Percentiles rank a stretch among this genome's conserved stretches.
These are phyloP conservation scores for Pipra filicauda DNA, from an alignment of 2,113 vertebrate species.

Conservation along the genomic window DNA sequence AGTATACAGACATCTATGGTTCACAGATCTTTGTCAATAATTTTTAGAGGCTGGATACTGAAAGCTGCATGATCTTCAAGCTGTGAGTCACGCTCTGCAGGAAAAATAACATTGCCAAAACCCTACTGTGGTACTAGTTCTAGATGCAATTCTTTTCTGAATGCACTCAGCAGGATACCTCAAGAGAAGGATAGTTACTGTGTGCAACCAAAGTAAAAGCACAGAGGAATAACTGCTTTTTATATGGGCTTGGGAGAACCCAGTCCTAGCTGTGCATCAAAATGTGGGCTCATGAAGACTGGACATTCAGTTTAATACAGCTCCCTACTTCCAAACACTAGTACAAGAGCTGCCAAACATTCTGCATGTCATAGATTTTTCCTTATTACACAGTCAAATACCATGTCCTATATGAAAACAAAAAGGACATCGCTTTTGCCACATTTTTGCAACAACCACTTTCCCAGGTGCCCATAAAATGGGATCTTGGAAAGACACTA, in stretches of 20 bases:
- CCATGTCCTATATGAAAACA: not conserved
- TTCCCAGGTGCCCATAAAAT: not conserved
- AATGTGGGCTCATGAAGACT: not conserved
- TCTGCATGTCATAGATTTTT: accelerated
- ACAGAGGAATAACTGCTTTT: not conserved
- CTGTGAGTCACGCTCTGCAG: not conserved
- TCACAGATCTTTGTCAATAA: not conserved
- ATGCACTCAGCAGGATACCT: not conserved
- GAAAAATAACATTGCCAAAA: not conserved
- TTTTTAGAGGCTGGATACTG: not conserved
- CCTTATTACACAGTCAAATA: not conserved
- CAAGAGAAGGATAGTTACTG: not conserved
- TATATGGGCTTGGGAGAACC: accelerated
- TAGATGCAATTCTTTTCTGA: not conserved
- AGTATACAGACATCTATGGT: not conserved
- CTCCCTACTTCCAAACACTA: not conserved
- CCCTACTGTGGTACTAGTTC: not conserved
- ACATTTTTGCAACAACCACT: not conserved
- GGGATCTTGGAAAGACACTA: not conserved
- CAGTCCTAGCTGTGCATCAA: not conserved
- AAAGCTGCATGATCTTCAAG: not conserved
- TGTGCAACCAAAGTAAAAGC: not conserved
- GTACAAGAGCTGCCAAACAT: not conserved
- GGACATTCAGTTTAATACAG: not conserved
- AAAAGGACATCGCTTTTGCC: not conserved